Conservation (phyloP, 1,140 invertebrate species). For the Telenomus remus region DNA sequence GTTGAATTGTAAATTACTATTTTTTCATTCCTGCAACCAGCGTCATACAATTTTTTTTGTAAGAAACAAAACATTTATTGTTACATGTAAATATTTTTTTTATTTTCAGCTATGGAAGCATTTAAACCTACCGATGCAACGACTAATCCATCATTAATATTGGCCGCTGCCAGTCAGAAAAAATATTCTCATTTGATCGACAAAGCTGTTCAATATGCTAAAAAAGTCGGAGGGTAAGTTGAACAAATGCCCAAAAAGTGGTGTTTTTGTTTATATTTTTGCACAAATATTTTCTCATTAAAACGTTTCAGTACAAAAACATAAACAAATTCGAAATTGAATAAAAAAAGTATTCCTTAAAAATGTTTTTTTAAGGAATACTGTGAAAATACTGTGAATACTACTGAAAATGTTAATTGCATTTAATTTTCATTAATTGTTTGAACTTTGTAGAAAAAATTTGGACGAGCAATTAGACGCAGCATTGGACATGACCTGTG, state of each 20-base stretch:
- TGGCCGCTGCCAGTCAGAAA: slow-evolving; percentile 93
- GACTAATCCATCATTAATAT: slow-evolving; percentile 98
- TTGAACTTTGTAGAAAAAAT: slow-evolving; percentile 77
- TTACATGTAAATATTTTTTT: slow-evolving; percentile 3
- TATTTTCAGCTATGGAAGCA: slow-evolving; percentile 90
- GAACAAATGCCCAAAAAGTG: not conserved
- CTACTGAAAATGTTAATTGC: no score
- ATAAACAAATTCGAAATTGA: no score
- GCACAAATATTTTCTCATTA: no score
- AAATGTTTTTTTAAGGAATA: no score
- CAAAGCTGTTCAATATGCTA: slow-evolving; percentile 92
- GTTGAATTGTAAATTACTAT: no score
- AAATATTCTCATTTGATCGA: slow-evolving; percentile 93
- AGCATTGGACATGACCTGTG: slow-evolving; percentile 94
- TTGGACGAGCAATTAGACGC: slow-evolving; percentile 83
- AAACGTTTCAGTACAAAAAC: no score
- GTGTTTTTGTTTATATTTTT: slow-evolving; percentile 11
- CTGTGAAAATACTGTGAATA: no score
- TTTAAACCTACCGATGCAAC: slow-evolving; percentile 99
- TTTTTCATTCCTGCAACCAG: no score
- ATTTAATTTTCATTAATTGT: no score
- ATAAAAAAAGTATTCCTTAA: no score
- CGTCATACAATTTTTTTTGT: no score
- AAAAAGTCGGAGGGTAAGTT: slow-evolving; percentile 80
- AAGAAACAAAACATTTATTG: no score